Evolutionary conservation across 2,797 vertebrate genomes (phyloP).

Genomic region (Micrastur ruficollis): DNA sequence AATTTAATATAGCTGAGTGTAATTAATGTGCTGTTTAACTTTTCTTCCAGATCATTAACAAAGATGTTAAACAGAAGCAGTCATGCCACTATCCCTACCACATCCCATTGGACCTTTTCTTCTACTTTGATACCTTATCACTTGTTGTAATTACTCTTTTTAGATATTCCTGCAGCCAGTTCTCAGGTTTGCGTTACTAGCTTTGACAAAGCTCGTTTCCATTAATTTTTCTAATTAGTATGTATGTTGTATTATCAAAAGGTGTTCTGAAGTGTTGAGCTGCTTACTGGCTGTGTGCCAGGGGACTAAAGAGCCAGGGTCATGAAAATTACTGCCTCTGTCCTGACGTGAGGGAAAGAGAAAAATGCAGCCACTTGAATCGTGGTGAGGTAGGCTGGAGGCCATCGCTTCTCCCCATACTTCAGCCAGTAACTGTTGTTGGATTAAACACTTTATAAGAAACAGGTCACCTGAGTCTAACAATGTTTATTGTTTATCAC

Average conservation of each 20-base stretch:
- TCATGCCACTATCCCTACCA: neutral
- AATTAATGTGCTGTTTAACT: conserved; percentile 59
- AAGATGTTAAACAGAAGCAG: conserved; percentile 50
- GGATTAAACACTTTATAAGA: neutral
- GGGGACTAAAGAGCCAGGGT: neutral
- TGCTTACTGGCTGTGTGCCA: neutral
- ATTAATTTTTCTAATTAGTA: neutral
- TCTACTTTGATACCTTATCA: conserved; percentile 16
- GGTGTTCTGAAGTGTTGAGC: neutral
- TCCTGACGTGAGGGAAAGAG: neutral
- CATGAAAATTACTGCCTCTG: neutral
- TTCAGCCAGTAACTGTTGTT: neutral
- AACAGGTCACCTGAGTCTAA: neutral
- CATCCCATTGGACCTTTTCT: neutral
- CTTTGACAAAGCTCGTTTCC: neutral
- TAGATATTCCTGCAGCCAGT: neutral
- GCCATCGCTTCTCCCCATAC: neutral
- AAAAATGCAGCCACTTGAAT: neutral
- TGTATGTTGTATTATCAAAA: neutral
- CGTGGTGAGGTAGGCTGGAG: neutral
- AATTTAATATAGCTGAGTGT: conserved; percentile 50
- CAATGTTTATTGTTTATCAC: neutral
- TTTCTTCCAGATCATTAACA: conserved; percentile 34
- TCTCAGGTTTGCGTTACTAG: neutral
- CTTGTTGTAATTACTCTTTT: neutral